Evolutionary conservation across 2,797 vertebrate species (phyloP), one percentile per base, ranked within the genome.

Genomic region (Arnoldichthys spilopterus): DNA sequence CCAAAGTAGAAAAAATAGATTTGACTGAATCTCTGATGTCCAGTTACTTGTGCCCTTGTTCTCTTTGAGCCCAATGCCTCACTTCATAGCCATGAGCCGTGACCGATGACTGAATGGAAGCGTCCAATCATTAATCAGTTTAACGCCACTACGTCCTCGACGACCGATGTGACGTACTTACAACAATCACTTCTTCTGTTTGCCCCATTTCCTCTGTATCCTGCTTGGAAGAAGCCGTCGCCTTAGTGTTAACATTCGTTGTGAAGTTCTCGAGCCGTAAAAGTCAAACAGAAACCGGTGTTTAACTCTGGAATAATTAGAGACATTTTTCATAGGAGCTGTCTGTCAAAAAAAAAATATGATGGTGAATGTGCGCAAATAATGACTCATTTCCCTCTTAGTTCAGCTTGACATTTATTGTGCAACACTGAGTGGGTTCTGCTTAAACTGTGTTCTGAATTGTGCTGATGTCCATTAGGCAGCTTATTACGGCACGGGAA

Each of bases 261-360:
- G 32, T 56, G 18, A 56, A 24, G 54, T n/a, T 7, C 15, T 37
- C 4, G 22, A 32, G 11, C 16, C n/a, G n/a, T 67, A 22, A 28
- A 3, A 30, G 62, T 58, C 43, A 68, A 49, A 49, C 26, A 22
- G 63, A 73, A 16, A 79, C 69, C 37, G 24, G 1, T 79, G 53
- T 67, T 1, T 24, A 53, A n/a, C 18, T 66, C 18, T 47, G 24
- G 32, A 28, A 28, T 58, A 37, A 59, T 59, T 67, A 37, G 18
- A 72, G 34, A 7, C 4, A 9, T 49, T 45, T 54, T 68, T 62
- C 22, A 77, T 34, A 61, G 16, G 18, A 40, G 58, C 28, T 8
- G 28, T 64, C 53, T 56, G 24, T 67, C 24, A 30, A 53, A 22
- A 28, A 30, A 53, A 22, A 28, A 4, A 12, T 26, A 1, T 63